Conservation (phyloP, 2,113 vertebrate species). For the Apodemus speciosus region DNA sequence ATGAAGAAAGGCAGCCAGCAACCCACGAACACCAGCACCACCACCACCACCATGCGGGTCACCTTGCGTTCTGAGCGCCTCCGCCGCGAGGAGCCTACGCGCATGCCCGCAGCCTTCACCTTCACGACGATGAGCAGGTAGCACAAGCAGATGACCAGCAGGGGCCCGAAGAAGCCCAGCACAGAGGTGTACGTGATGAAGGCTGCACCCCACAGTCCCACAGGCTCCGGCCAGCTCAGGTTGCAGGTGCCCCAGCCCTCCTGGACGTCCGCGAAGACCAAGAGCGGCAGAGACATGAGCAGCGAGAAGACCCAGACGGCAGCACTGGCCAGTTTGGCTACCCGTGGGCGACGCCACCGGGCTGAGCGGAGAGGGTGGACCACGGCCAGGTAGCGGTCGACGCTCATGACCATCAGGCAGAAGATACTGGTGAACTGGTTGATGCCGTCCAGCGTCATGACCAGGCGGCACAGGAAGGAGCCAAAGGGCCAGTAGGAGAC, state of each 20-base stretch:
- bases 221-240: slow-evolving; percentile 95
- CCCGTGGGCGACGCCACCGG: slow-evolving; percentile 92
- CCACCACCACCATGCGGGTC: slow-evolving; percentile 96
- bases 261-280: slow-evolving; percentile 94
- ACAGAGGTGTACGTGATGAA: slow-evolving; percentile 95
- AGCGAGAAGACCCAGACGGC: slow-evolving; percentile 92
- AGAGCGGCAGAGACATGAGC: slow-evolving; percentile 93
- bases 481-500: slow-evolving; percentile 97
- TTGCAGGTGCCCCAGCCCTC: slow-evolving; percentile 91
- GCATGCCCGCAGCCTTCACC: slow-evolving; percentile 90
- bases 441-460: slow-evolving; percentile 94
- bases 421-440: slow-evolving; percentile 98
- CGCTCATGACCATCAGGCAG: slow-evolving; percentile 96
- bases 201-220: slow-evolving; percentile 90
- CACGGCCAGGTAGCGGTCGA: slow-evolving; percentile 95
- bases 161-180: slow-evolving; percentile 93
- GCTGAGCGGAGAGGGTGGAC: slow-evolving; percentile 95
- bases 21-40: slow-evolving; percentile 94
- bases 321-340: slow-evolving; percentile 91
- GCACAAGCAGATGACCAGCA: slow-evolving; percentile 95
- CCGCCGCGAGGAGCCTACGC: slow-evolving; percentile 90
- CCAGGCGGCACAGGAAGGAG: slow-evolving; percentile 91
- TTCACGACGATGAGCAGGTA: slow-evolving; percentile 94
- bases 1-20: slow-evolving; percentile 97
- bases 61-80: slow-evolving; percentile 92